These are phyloP conservation scores for Myripristis jacobus DNA, from an alignment of 2,797 vertebrate species.

Conservation along the genomic window DNA sequence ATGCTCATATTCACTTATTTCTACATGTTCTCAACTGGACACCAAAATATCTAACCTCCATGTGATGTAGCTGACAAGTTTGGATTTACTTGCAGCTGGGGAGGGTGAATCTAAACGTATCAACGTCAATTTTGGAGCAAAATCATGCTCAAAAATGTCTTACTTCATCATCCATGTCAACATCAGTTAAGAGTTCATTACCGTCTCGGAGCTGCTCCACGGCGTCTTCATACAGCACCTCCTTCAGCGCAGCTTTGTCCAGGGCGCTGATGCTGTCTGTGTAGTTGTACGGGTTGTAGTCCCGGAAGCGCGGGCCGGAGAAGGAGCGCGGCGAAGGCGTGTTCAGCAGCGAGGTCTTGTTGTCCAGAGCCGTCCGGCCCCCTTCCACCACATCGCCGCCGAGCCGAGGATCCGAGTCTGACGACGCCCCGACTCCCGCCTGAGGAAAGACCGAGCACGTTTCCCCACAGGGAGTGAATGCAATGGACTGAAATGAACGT, in stretches of 20 bases:
- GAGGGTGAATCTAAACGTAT: too few relatives aligned
- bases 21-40: too few relatives aligned
- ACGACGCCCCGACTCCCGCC: slow-evolving; percentile 83
- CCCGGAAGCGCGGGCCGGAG: slow-evolving; percentile 86
- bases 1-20: too few relatives aligned
- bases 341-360: slow-evolving; percentile 96
- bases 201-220: slow-evolving; percentile 90
- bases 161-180: too few relatives aligned
- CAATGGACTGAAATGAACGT: too few relatives aligned
- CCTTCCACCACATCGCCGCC: slow-evolving; percentile 85
- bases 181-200: slow-evolving; percentile 58
- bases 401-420: slow-evolving; percentile 80
- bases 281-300: slow-evolving; percentile 94
- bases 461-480: too few relatives aligned
- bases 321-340: slow-evolving; percentile 91
- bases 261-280: slow-evolving; percentile 87
- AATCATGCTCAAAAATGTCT: too few relatives aligned
- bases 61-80: too few relatives aligned
- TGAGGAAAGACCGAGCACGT: slow-evolving; percentile 69
- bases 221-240: slow-evolving; percentile 89
- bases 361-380: slow-evolving; percentile 92
- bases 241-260: slow-evolving; percentile 89
- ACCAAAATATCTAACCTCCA: too few relatives aligned
- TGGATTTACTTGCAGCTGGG: too few relatives aligned
- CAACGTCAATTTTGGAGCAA: too few relatives aligned